Evolutionary conservation across 1,140 invertebrate species (phyloP).

Genomic region (Sitobion miscanthi): DNA sequence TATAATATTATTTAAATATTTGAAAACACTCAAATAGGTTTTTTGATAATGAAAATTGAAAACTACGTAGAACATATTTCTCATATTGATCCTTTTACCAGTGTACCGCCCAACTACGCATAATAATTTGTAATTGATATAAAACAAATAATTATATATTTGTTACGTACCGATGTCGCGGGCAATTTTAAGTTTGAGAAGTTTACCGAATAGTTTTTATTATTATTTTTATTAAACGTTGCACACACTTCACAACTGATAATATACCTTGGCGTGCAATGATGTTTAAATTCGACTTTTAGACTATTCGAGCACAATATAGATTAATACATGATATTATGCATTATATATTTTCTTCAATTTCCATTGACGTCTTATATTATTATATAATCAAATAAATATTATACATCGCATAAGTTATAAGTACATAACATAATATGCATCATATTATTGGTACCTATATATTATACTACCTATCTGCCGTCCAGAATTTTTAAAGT

Average conservation of each 20-base stretch:
- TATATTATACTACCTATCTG: neutral
- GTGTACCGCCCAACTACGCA: neutral
- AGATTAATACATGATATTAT: neutral
- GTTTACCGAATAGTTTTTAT: neutral
- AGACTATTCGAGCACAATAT: neutral
- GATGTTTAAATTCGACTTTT: neutral
- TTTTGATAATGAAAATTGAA: neutral
- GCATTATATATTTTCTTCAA: neutral
- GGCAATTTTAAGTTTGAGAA: neutral
- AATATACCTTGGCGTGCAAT: neutral
- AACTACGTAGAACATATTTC: neutral
- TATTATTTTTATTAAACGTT: neutral
- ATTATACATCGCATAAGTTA: neutral
- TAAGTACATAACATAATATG: neutral
- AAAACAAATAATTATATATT: neutral
- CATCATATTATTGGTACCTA: neutral
- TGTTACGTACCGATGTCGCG: neutral
- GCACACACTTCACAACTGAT: neutral
- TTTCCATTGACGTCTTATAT: neutral
- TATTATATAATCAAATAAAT: neutral
- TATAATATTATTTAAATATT: no score
- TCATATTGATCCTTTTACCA: neutral
- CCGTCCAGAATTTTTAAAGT: neutral
- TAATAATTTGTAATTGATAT: neutral
- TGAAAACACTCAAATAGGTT: neutral